phyloP scores from a whole-genome alignment of 2,113 vertebrate genomes.

The Agelaius phoeniceus region DNA sequence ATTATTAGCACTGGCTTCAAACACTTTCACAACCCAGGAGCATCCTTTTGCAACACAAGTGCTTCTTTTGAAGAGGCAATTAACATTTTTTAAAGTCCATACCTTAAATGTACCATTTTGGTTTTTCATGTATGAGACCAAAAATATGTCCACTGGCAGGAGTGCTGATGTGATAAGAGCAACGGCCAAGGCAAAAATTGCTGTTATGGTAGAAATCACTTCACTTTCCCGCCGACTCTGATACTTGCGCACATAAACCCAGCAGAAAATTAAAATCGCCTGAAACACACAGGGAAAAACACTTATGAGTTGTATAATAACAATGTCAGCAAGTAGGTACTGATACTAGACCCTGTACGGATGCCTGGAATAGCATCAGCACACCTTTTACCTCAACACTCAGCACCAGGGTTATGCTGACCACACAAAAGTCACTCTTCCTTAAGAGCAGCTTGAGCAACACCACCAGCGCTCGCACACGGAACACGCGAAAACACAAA shows the following conservation, averaged over 20 bases:
- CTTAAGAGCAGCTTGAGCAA: fast-evolving
- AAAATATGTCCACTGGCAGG: slow-evolving; percentile 95
- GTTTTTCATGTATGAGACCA: slow-evolving; percentile 97
- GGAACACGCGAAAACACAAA: fast-evolving
- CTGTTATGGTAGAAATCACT: slow-evolving; percentile 94
- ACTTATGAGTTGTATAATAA: fast-evolving
- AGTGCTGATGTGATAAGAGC: slow-evolving; percentile 96
- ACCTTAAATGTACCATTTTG: slow-evolving; percentile 98
- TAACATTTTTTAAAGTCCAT: not conserved
- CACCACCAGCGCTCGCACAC: fast-evolving
- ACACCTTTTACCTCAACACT: not conserved
- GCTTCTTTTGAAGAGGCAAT: not conserved
- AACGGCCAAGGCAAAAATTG: slow-evolving; percentile 92
- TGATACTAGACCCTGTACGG: fast-evolving
- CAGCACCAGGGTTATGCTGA: fast-evolving
- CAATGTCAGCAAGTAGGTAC: fast-evolving
- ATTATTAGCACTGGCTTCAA: not conserved
- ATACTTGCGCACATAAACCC: slow-evolving; percentile 96
- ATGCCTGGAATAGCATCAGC: fast-evolving
- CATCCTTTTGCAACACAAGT: not conserved
- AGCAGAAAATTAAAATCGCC: slow-evolving; percentile 93
- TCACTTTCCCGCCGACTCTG: slow-evolving; percentile 96
- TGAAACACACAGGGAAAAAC: slow-evolving; percentile 53
- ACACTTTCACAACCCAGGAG: not conserved
- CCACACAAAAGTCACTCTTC: fast-evolving